Evolutionary conservation across 2,888 invertebrate genomes (phyloP).

Genomic region (Cataglyphis albicans): DNA sequence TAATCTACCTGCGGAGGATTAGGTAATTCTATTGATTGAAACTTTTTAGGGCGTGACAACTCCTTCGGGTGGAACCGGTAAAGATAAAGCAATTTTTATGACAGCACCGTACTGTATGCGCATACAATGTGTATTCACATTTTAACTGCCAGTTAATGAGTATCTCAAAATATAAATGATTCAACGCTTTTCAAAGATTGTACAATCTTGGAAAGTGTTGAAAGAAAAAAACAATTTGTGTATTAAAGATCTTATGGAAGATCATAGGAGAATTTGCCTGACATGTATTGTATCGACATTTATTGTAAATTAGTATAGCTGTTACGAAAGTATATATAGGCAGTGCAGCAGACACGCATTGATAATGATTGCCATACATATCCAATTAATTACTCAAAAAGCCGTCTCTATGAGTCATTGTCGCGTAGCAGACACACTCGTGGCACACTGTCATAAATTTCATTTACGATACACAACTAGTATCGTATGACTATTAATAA

Average conservation of each 20-base stretch:
- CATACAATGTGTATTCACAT: conserved; percentile 38
- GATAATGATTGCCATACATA: not conserved
- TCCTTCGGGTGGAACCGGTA: conserved; percentile 17
- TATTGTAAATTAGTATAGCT: conserved; percentile 5
- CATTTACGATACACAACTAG: conserved; percentile 37
- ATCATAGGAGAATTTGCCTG: not conserved
- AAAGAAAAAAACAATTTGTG: not conserved
- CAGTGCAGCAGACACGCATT: not conserved
- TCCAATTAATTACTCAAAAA: conserved; percentile 38
- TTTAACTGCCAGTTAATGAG: not conserved
- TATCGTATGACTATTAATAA: conserved; percentile 52
- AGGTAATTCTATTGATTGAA: conserved; percentile 15
- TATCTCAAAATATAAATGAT: conserved; percentile 1
- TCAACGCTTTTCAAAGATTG: not conserved
- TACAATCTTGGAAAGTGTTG: not conserved
- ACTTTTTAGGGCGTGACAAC: conserved; percentile 36
- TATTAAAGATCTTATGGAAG: not conserved
- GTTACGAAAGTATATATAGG: conserved; percentile 4
- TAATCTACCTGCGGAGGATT: not conserved
- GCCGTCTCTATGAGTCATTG: conserved; percentile 21
- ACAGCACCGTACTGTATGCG: conserved; percentile 9
- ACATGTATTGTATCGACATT: not conserved
- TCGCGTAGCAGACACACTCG: conserved; percentile 10
- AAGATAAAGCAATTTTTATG: conserved; percentile 31
- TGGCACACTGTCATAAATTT: conserved; percentile 20